Base-by-base conservation (phyloP, 92 coral and sea anemone species). In the Ricordea florida region DNA sequence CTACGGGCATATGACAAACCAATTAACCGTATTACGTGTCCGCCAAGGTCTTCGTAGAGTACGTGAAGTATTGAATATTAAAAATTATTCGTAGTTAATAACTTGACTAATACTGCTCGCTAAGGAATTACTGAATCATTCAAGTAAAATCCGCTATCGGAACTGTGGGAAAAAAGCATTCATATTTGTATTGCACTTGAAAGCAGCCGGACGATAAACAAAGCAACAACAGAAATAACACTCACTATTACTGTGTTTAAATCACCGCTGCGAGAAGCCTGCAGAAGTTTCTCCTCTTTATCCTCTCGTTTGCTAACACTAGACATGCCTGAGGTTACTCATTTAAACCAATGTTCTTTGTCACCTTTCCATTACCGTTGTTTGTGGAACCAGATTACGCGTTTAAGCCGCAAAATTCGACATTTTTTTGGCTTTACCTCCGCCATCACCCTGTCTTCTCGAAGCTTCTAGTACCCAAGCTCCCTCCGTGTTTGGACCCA, bases 231-330 rank as follows among this genome's bases (percentile, higher is more conserved):
- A 37, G 18, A 37, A 50, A 68, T 11, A 4, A 14, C n/a, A 83
- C 97, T 90, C 72, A 96, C 99, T 50, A 82, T 43, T 17, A 96
- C 96, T 14, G 73, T 23, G 30, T 86, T 86, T 62, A 92, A 55
- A 57, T 96, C 99, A 20, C 99, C 99, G 1, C 92, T 85, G 21
- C 97, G 81, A 24, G 99, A 82, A 10, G 96, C 93, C 65, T 82
- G 97, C 49, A 96, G 66, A 7, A 96, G 77, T 80, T 81, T 96
- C 64, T 96, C 99, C 53, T 92, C 99, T 41, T 80, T 78, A 18
- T 91, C 93, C 50, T 82, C 90, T 46, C 85, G 60, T 74, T 91
- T 91, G 42, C 75, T 72, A 22, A 74, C 14, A 58, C 65, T 72
- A 53, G 93, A 79, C 93, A 87, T 83, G 51, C 66, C 71, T 61